Evolutionary conservation across 2,888 invertebrate genomes (phyloP).

Genomic region (Xestia c-nigrum): DNA sequence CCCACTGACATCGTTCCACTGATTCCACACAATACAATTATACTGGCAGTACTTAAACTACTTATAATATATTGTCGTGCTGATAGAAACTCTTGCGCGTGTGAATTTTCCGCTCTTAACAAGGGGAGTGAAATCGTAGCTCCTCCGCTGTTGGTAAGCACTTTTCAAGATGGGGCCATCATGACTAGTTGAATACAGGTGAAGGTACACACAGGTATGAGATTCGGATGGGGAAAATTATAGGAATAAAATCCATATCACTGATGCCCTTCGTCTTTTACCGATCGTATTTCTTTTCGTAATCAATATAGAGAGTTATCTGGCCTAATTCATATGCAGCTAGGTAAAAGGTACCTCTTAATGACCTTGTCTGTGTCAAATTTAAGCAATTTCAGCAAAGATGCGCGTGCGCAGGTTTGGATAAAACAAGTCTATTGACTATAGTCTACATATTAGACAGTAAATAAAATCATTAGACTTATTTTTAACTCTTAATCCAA

Average conservation of each 20-base stretch:
- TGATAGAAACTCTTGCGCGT: slow-evolving; percentile 27
- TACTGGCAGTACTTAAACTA: slow-evolving; percentile 24
- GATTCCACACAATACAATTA: slow-evolving; percentile 62
- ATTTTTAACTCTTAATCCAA: not conserved
- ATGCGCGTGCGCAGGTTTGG: not conserved
- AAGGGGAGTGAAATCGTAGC: slow-evolving; percentile 30
- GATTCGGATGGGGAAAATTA: not conserved
- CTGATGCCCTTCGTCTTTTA: not conserved
- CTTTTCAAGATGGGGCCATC: not conserved
- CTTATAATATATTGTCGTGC: slow-evolving; percentile 22
- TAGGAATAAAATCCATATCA: not conserved
- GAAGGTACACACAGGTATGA: not conserved
- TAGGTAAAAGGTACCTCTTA: not conserved
- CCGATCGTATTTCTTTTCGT: not conserved
- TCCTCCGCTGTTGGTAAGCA: not conserved
- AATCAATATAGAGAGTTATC: not conserved
- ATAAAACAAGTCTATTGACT: slow-evolving; percentile 3
- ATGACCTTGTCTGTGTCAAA: not conserved
- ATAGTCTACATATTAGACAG: too few relatives aligned
- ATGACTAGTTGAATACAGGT: not conserved
- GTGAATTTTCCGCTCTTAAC: slow-evolving; percentile 26
- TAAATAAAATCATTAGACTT: not conserved
- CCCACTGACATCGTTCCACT: slow-evolving; percentile 75
- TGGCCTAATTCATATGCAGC: not conserved
- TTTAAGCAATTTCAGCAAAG: not conserved